Conservation (phyloP, 2,888 invertebrate species). For the Oligia latruncula region DNA sequence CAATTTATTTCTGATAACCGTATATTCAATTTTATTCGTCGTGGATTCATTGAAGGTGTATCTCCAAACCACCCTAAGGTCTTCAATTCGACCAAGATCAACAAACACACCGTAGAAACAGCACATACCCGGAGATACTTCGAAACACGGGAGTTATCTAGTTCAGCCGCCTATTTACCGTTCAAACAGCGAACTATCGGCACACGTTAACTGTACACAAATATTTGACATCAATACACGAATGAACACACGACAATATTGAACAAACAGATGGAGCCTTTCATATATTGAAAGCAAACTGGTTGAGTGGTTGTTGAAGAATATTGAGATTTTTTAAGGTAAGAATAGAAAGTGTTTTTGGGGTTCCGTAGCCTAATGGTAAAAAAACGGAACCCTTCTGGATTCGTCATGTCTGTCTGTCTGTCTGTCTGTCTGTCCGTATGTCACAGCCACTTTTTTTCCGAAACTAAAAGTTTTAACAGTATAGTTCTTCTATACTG, state of each 20-base stretch:
- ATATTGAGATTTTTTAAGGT: conserved; percentile 33
- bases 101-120: conserved; percentile 14
- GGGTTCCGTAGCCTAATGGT: too few species aligned
- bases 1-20: neutral
- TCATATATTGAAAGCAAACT: conserved; percentile 57
- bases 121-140: conserved; percentile 25
- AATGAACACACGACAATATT: conserved; percentile 55
- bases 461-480: too few species aligned
- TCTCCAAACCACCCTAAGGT: neutral
- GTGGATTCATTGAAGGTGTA: neutral
- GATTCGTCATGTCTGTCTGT: too few species aligned
- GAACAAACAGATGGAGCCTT: conserved; percentile 55
- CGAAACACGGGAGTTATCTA: conserved; percentile 36
- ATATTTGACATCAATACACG: conserved; percentile 70
- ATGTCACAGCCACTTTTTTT: too few species aligned
- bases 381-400: too few species aligned
- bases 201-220: conserved; percentile 64
- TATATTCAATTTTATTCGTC: neutral
- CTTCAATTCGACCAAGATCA: conserved; percentile 14
- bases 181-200: conserved; percentile 65
- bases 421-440: too few species aligned
- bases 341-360: neutral
- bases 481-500: too few species aligned
- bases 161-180: conserved; percentile 61
- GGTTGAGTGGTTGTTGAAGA: conserved; percentile 31